Conservation (phyloP, 2,113 vertebrate species). For the Alaudala cheleensis region DNA sequence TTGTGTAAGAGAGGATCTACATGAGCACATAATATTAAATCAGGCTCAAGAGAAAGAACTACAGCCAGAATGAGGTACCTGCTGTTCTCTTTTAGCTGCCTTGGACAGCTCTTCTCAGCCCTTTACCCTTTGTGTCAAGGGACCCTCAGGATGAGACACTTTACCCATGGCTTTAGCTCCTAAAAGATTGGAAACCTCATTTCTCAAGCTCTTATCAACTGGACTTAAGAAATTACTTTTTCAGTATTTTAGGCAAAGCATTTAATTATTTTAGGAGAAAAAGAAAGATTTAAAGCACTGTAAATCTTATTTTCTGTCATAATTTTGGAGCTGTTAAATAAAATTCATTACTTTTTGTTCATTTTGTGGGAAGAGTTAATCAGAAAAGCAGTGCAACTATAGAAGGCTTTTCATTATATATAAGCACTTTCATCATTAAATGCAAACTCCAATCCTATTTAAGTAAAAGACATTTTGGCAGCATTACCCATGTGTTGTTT, state of each 20-base stretch:
- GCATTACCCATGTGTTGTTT: not conserved
- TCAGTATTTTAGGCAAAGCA: not conserved
- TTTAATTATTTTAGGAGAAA: not conserved
- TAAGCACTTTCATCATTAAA: conserved; percentile 3
- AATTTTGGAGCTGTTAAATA: not conserved
- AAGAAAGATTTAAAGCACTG: not conserved
- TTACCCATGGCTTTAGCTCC: not conserved
- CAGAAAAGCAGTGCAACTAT: not conserved
- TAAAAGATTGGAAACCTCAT: not conserved
- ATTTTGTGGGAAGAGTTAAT: not conserved
- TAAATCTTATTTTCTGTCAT: not conserved
- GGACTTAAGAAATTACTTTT: not conserved
- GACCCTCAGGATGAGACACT: not conserved
- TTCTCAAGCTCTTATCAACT: not conserved
- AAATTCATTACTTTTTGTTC: not conserved
- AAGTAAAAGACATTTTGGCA: conserved; percentile 35
- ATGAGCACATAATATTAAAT: not conserved
- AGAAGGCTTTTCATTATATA: not conserved
- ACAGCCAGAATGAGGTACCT: not conserved
- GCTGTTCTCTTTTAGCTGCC: not conserved
- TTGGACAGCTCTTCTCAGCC: not conserved
- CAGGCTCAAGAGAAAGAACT: not conserved
- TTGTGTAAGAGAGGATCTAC: fast-evolving
- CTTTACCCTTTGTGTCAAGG: not conserved
- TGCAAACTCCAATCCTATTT: not conserved